A percentile compares a stretch with the other conserved stretches of the same genome.
These are phyloP conservation scores for Apis mellifera DNA, from an alignment of 1,140 invertebrate species.

Conservation along the genomic window DNA sequence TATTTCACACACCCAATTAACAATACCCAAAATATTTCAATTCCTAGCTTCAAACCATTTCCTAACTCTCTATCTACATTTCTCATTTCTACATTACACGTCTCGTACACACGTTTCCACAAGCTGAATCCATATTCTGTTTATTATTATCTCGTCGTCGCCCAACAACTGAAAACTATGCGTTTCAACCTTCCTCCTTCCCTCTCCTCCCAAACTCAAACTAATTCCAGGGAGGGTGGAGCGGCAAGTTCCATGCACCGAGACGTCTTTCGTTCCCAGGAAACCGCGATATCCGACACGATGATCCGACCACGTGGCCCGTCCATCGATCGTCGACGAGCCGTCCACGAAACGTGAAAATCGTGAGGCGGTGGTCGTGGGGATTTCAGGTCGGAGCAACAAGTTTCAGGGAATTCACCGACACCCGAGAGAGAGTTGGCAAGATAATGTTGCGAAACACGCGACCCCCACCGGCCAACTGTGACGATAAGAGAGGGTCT, in stretches of 20 bases:
- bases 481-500: background rate
- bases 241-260: no score
- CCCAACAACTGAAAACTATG: no score
- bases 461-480: background rate
- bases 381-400: constrained; percentile 49
- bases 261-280: background rate
- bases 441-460: constrained; percentile 14
- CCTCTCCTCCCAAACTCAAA: background rate
- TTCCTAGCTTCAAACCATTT: no score
- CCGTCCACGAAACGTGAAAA: constrained; percentile 26
- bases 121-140: no score
- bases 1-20: no score
- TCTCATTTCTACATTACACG: no score
- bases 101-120: no score
- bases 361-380: constrained; percentile 39
- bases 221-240: background rate
- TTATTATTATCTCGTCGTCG: no score
- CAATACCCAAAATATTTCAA: no score
- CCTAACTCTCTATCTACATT: no score
- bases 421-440: background rate
- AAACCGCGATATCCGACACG: constrained; percentile 1
- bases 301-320: background rate
- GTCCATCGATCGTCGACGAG: background rate
- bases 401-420: constrained; percentile 48
- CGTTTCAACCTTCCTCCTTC: no score